Evolutionary conservation across 2,797 vertebrate species (phyloP), one percentile per base, ranked within the genome.

Genomic region (Nasua narica): DNA sequence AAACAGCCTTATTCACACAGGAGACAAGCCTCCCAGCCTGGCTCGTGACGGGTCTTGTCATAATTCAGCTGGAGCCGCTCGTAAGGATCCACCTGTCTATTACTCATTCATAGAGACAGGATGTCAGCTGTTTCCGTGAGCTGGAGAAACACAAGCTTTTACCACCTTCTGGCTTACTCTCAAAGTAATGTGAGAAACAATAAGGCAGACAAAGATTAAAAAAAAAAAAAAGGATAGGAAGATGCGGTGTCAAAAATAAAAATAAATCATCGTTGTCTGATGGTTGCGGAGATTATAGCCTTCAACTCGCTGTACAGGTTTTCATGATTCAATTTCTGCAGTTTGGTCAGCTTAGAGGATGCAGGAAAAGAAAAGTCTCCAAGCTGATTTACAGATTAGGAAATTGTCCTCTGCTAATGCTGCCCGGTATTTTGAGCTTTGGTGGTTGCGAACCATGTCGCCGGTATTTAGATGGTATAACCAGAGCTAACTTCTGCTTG

Each of bases 111-210:
- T 93, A 90, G 96, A 98, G 96, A 97, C 98, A 98, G 98, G 96
- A 98, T 98, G 98, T 97, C 98, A 98, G 97, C 98, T 98, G 97
- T 97, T 98, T 98, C 98, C 96, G 90, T 93, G 96, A 98, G 95
- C 97, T 95, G 96, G 96, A 96, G 95, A 97, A 98, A 97, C 96
- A 97, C 46, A 93, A 95, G 96, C 97, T 96, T 97, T 97, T 96
- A 97, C 91, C 93, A 94, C 94, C 91, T 96, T 93, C 96, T 98
- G 97, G 97, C 97, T 97, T 90, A 92, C 91, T 89, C 96, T 96
- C 98, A 98, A 97, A 98, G 98, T 93, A 95, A 95, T 87, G 95
- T 90, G 93, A 97, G 94, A 95, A 97, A 97, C 97, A 97, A 97
- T 94, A 93, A 95, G 69, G 56, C 93, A 98, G 97, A 95, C 96